Base-by-base conservation (phyloP, 2,797 vertebrate species). In the Hyperoplus lanceolatus region DNA sequence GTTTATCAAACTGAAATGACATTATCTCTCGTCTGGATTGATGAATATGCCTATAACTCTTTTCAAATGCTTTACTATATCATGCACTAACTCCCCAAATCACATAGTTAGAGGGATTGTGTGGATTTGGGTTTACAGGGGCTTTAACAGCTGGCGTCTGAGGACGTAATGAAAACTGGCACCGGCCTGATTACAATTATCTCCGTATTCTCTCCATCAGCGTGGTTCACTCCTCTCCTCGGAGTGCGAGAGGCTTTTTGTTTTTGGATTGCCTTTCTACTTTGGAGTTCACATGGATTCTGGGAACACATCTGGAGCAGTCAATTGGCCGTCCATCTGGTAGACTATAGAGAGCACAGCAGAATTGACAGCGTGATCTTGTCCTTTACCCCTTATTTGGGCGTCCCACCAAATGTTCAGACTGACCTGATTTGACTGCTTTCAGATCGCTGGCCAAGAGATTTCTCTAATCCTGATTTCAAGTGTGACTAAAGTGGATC, bases 401-500 rank as follows among this genome's bases (percentile, higher is more conserved):
- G 75, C 68, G 29, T 87, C 89, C 77, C 70, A 67, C 81, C 38
- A 85, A 85, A 88, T 91, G 1, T 87, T 78, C 69, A 21, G 6
- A 39, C 86, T 87, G 91, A 91, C 92, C 90, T 80, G 87, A 85
- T 92, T 91, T 77, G 85, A 84, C 88, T 86, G 83, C 86, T 75
- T 72, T 91, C 89, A 90, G 77, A 90, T 89, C 77, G 29, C 73
- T 78, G 66, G 87, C 87, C 90, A 91, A 86, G 84, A 93, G 85
- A 88, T 89, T 90, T 89, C 86, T 85, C 87, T 92, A 91, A 91
- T 90, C 89, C 89, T 68, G 90, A 92, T 90, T 91, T 91, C 80
- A 89, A 93, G 92, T 91, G 89, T 92, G 90, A 93, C 90, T 88
- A 90, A 93, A 92, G 89, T 93, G 90, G 90, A 93, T 93, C 77